These are phyloP conservation scores for Battus philenor DNA, from an alignment of 1,140 invertebrate species.

Conservation along the genomic window DNA sequence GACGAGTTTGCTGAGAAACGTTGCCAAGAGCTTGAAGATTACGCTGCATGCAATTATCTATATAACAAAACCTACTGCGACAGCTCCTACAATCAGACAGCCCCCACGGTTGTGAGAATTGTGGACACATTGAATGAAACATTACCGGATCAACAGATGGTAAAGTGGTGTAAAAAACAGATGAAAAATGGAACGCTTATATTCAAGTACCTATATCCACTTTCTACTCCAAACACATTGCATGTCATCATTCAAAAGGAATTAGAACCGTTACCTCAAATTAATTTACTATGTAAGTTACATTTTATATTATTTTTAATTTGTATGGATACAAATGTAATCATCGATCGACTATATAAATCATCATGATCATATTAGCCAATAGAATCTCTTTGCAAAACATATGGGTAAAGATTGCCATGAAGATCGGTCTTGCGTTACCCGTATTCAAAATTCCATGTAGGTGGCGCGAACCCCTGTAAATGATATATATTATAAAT, in stretches of 20 bases:
- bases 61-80: constrained; percentile 71
- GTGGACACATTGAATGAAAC: constrained; percentile 41
- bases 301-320: neutral
- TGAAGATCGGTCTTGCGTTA: too few relatives aligned
- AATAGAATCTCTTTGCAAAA: too few relatives aligned
- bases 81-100: constrained; percentile 68
- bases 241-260: constrained; percentile 45
- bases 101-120: constrained; percentile 48
- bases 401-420: too few relatives aligned
- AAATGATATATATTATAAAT: too few relatives aligned
- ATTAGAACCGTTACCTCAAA: constrained; percentile 28
- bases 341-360: too few relatives aligned
- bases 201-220: constrained; percentile 40
- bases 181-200: constrained; percentile 37
- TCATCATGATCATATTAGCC: too few relatives aligned
- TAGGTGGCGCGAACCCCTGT: too few relatives aligned
- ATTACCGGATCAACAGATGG: constrained; percentile 19
- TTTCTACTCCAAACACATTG: constrained; percentile 10
- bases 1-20: constrained; percentile 58
- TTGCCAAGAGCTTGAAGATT: constrained; percentile 87
- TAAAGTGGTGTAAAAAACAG: constrained; percentile 38
- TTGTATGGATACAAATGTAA: neutral
- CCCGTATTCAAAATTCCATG: too few relatives aligned
- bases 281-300: constrained; percentile 50
- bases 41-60: constrained; percentile 79